These are phyloP conservation scores for Dendrolimus punctatus DNA, from an alignment of 1,140 invertebrate genomes.

Conservation along the genomic window DNA sequence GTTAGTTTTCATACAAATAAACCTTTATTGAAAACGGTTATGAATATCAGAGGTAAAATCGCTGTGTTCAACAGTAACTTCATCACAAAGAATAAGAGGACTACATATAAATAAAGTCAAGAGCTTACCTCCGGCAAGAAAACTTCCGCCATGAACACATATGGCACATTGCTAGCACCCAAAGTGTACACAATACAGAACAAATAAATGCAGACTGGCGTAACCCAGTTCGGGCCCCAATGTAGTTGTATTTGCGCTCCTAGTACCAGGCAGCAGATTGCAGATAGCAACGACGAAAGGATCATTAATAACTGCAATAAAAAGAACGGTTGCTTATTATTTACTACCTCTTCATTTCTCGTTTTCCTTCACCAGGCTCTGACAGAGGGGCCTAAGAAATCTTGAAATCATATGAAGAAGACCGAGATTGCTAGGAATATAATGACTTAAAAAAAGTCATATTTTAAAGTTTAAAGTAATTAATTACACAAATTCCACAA, in stretches of 20 bases:
- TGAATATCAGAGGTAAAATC: too few species aligned
- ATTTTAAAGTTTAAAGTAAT: neutral
- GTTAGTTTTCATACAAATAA: too few species aligned
- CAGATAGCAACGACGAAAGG: conserved; percentile 23
- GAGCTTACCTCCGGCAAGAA: conserved; percentile 40
- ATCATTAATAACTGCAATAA: conserved; percentile 32
- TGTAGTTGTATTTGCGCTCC: conserved; percentile 32
- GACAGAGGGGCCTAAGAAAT: too few species aligned
- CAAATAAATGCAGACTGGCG: conserved; percentile 25
- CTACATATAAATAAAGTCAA: too few species aligned
- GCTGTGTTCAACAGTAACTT: too few species aligned
- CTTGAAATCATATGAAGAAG: too few species aligned
- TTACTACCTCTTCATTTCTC: neutral
- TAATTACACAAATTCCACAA: neutral
- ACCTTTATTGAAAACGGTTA: too few species aligned
- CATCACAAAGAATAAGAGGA: too few species aligned
- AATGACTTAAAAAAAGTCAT: neutral
- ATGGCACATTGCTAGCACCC: conserved; percentile 35
- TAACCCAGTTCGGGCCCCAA: conserved; percentile 33
- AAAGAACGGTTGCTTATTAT: neutral
- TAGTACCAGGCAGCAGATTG: conserved; percentile 26
- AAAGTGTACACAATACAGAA: conserved; percentile 22
- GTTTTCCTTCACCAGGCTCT: neutral
- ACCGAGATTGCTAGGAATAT: neutral
- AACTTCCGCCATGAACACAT: conserved; percentile 30